Conservation (phyloP, 2,888 invertebrate genomes). For the Tenthredo amoena region DNA sequence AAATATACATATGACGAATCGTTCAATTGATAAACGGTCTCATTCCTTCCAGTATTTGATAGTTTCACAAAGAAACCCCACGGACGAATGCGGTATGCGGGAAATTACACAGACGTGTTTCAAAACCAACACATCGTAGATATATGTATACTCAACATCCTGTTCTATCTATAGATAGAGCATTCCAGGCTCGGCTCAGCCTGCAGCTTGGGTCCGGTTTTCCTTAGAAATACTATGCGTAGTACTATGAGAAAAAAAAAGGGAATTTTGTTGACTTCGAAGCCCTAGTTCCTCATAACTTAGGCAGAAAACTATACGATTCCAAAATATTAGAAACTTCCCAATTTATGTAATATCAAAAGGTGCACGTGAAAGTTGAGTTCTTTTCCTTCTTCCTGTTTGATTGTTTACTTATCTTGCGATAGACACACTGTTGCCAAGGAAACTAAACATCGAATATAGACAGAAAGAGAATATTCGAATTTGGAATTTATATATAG, state of each 20-base stretch:
- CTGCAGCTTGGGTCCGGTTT: background rate
- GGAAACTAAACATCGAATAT: background rate
- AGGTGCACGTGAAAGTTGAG: background rate
- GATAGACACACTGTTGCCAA: background rate
- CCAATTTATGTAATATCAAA: background rate
- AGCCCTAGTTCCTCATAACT: background rate
- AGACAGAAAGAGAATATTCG: background rate
- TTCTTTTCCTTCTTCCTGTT: background rate
- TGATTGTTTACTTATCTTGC: background rate
- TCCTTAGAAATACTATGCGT: slow-evolving; percentile 17
- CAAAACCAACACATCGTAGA: background rate
- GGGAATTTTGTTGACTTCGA: background rate
- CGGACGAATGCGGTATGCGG: background rate
- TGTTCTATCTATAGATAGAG: slow-evolving; percentile 13
- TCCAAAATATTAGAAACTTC: background rate
- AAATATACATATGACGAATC: background rate
- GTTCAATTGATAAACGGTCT: background rate
- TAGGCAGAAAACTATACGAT: background rate
- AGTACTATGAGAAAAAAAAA: background rate
- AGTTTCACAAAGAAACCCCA: slow-evolving; percentile 11
- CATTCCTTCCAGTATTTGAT: background rate
- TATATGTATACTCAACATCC: slow-evolving; percentile 15
- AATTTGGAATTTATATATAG: background rate
- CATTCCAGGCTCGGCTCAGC: slow-evolving; percentile 19
- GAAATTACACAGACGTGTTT: background rate